Conservation (phyloP, 2,797 vertebrate genomes). For the Clarias fuscus region DNA sequence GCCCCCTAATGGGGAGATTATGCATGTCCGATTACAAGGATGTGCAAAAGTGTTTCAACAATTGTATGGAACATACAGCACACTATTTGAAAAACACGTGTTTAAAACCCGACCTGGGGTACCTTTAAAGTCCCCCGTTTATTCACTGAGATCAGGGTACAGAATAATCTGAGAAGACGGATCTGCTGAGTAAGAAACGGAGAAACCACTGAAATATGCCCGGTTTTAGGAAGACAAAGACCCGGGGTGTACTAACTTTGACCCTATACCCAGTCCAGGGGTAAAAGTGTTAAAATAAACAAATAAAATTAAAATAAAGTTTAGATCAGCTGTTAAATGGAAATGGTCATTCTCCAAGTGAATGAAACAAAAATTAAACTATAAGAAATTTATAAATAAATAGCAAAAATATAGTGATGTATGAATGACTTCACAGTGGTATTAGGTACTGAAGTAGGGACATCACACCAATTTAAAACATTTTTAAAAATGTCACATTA, state of each 20-base stretch:
- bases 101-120: neutral
- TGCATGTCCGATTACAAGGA: neutral
- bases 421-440: no score
- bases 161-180: neutral
- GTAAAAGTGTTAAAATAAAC: neutral
- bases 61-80: neutral
- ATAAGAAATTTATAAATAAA: neutral
- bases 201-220: neutral
- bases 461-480: neutral
- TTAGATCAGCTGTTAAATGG: neutral
- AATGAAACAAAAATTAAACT: neutral
- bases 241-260: neutral
- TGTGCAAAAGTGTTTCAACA: neutral
- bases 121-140: neutral
- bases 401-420: neutral
- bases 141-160: neutral
- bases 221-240: neutral
- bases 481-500: no score
- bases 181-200: neutral
- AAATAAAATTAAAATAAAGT: neutral
- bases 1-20: conserved; percentile 10
- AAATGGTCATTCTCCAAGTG: neutral
- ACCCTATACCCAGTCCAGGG: neutral
- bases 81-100: neutral
- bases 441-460: neutral